These are phyloP conservation scores for Nibea coibor DNA, from an alignment of 2,113 vertebrate species.

Conservation along the genomic window DNA sequence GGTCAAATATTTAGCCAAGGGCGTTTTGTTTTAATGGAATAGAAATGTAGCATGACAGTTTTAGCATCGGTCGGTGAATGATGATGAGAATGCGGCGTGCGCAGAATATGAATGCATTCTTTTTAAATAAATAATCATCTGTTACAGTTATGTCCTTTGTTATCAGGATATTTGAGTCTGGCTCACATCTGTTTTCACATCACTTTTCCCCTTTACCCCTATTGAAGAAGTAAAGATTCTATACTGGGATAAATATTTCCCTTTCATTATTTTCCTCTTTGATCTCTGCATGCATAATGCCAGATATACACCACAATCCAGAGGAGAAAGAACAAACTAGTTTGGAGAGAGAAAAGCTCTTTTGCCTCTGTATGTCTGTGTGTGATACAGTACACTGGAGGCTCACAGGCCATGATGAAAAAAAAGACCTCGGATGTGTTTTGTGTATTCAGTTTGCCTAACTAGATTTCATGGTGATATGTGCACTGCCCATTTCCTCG, in stretches of 20 bases:
- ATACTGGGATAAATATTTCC: conserved; percentile 38
- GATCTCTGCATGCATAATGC: conserved; percentile 31
- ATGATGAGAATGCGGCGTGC: conserved; percentile 28
- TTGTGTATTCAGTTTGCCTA: conserved; percentile 29
- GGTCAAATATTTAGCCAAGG: background rate
- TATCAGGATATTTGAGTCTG: background rate
- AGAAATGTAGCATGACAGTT: background rate
- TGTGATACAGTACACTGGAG: conserved; percentile 40
- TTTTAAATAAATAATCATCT: conserved; percentile 65
- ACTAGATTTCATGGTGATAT: conserved; percentile 63
- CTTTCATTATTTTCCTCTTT: conserved; percentile 23
- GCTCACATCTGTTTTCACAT: conserved; percentile 10
- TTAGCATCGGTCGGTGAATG: conserved; percentile 21
- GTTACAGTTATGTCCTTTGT: conserved; percentile 29
- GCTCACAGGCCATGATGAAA: conserved; percentile 27
- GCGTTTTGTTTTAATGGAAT: background rate
- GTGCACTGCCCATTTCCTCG: conserved; percentile 21
- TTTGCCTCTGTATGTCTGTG: conserved; percentile 5
- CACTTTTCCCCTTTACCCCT: background rate
- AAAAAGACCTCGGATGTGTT: conserved; percentile 29
- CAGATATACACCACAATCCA: conserved; percentile 30
- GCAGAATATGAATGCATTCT: conserved; percentile 62
- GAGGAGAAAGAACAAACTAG: conserved; percentile 1
- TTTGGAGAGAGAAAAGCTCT: conserved; percentile 2
- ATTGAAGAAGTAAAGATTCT: conserved; percentile 9